Evolutionary conservation across 2,797 vertebrate species (phyloP).

Genomic region (Tokudaia muenninki): DNA sequence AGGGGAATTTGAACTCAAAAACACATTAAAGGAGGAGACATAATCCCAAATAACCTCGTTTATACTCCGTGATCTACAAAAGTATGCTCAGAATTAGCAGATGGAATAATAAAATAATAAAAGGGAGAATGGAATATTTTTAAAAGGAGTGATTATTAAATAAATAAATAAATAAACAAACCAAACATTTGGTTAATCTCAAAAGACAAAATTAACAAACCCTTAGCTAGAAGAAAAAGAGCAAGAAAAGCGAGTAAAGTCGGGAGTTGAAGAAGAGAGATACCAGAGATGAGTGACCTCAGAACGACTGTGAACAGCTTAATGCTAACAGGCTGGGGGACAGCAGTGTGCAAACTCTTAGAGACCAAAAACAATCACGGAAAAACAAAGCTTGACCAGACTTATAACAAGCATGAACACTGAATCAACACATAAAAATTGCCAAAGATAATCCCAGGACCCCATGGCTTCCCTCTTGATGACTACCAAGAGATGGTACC

Average conservation of each 20-base stretch:
- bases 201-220: constrained; percentile 25
- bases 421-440: constrained; percentile 18
- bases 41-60: not conserved
- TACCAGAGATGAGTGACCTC: not conserved
- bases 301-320: not conserved
- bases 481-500: not conserved
- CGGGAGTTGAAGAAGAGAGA: not conserved
- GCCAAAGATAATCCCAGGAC: not conserved
- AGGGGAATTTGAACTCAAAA: not conserved
- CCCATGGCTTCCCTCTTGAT: not conserved
- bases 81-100: not conserved
- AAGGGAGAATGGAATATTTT: not conserved
- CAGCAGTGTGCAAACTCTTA: not conserved
- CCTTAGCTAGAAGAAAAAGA: not conserved
- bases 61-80: not conserved
- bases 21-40: not conserved
- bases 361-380: not conserved
- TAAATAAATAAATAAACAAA: not conserved
- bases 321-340: not conserved
- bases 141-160: not conserved
- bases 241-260: not conserved
- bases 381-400: not conserved
- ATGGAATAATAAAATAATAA: not conserved
- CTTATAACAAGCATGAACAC: not conserved
- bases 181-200: not conserved